Percentiles rank a stretch among this genome's conserved stretches.
These are phyloP conservation scores for Dascillus cervinus DNA, from an alignment of 2,888 invertebrate species.

Conservation along the genomic window DNA sequence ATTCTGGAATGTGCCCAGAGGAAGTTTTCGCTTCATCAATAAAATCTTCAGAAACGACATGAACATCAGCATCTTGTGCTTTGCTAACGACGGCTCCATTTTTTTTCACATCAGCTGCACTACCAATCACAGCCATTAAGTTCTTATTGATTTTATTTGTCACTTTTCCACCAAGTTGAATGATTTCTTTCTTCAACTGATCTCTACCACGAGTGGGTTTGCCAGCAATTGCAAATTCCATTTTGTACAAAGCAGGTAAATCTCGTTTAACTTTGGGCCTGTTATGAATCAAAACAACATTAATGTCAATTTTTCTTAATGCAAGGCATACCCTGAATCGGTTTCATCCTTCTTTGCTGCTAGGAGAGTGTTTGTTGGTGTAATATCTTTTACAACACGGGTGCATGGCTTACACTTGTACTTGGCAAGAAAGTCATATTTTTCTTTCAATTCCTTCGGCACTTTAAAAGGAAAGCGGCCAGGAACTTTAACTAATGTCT, in stretches of 20 bases:
- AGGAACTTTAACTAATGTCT: constrained; percentile 63
- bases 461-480: constrained; percentile 61
- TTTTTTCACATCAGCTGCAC: constrained; percentile 58
- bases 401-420: constrained; percentile 53
- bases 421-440: constrained; percentile 50
- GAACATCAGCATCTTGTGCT: constrained; percentile 61
- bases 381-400: constrained; percentile 50
- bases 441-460: constrained; percentile 52
- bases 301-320: too few species aligned
- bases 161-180: constrained; percentile 69
- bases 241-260: constrained; percentile 64
- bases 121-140: constrained; percentile 70
- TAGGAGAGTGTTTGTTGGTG: constrained; percentile 44
- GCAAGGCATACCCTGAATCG: too few species aligned
- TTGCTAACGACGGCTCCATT: constrained; percentile 57
- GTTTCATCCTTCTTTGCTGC: constrained; percentile 49
- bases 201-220: constrained; percentile 50
- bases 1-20: constrained; percentile 53
- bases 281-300: constrained; percentile 17
- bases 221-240: constrained; percentile 67
- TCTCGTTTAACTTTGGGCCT: constrained; percentile 59
- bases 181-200: constrained; percentile 59
- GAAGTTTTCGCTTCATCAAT: constrained; percentile 58
- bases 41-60: constrained; percentile 73
- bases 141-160: constrained; percentile 55